Base-by-base conservation (phyloP, 2,888 invertebrate genomes). In the Chironomus riparius region DNA sequence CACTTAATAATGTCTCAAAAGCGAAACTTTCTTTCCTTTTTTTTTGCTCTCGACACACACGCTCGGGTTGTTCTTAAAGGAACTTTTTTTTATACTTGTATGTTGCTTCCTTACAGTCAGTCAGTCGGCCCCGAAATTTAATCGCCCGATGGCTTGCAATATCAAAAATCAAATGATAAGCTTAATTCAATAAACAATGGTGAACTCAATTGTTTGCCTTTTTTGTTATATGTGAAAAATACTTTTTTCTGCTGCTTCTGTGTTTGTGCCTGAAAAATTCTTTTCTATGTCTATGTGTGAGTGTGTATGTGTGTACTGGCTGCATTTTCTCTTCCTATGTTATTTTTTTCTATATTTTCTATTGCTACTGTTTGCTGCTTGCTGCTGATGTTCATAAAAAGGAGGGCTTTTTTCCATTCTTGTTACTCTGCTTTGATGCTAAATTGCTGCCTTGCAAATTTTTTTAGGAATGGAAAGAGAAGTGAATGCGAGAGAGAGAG, bases 101-200 rank as follows among this genome's bases (percentile, higher is more conserved):
- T n/a, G n/a, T n/a, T n/a, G n/a, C n/a, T 56, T 50, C 13, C 56
- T 56, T 56, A 18, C 56, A 56, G 18, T 15, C 56, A 56, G 56
- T 15, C 15, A 56, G 56, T 15, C 56, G 68, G 68, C 68, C n/a
- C 18, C 21, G 13, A 47, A 47, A 47, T 69, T 69, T 69, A 21
- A 24, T 22, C 69, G 47, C 38, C 76, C 69, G 76, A 76, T 76
- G 24, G 69, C 76, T 76, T 38, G 50, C 68, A 69, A 76, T 76
- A 76, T 76, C 76, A 76, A 76, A 76, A 76, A 76, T 76, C 76
- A 76, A 76, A 76, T 76, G 76, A 76, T 76, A 76, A 76, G 76
- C 76, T 76, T 76, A 76, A 76, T 76, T 76, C 76, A 76, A 76
- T 76, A 76, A 76, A 75, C 72, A 73, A 73, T 38, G 65, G 72